A percentile compares a stretch with the other conserved stretches of the same genome.
phyloP scores from a whole-genome alignment of 2,888 invertebrate genomes.

The Coronaproctus castanopsis region DNA sequence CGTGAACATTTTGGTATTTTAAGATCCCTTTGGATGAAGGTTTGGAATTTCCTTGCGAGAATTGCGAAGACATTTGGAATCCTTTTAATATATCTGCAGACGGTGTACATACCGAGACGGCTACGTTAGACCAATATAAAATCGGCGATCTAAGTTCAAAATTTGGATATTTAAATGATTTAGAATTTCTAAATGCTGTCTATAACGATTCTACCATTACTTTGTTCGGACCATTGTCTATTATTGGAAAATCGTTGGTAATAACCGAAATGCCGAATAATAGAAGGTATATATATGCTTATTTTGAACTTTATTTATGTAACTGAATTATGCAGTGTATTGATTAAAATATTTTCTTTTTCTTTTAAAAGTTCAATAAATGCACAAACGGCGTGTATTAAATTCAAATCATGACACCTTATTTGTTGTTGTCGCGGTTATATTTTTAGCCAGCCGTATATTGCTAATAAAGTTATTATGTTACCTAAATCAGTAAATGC shows the following conservation, averaged over 20 bases:
- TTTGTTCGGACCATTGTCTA: constrained; percentile 57
- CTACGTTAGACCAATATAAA: constrained; percentile 62
- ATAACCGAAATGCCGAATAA: constrained; percentile 26
- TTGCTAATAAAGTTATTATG: too few species aligned
- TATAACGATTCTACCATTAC: constrained; percentile 67
- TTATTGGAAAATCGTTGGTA: constrained; percentile 68
- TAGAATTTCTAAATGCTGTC: constrained; percentile 29
- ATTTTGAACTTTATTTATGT: neutral
- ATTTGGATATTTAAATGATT: constrained; percentile 51
- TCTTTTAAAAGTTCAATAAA: too few species aligned
- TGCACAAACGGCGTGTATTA: too few species aligned
- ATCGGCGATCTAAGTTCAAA: constrained; percentile 72
- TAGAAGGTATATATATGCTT: constrained; percentile 7
- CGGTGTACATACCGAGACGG: neutral
- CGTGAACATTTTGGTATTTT: too few species aligned
- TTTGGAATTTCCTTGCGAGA: constrained; percentile 71
- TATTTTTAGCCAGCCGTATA: too few species aligned
- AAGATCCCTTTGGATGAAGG: constrained; percentile 65
- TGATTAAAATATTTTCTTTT: too few species aligned
- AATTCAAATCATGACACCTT: too few species aligned
- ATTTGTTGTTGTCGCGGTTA: too few species aligned
- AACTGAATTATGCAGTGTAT: too few species aligned
- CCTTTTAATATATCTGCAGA: constrained; percentile 36
- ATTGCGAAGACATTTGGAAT: constrained; percentile 65
- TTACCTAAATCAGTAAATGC: too few species aligned